Percentiles rank a stretch among this genome's conserved stretches.
Evolutionary conservation across 2,113 vertebrate species (phyloP).

Genomic region (Calyptommatus sinebrachiatus): DNA sequence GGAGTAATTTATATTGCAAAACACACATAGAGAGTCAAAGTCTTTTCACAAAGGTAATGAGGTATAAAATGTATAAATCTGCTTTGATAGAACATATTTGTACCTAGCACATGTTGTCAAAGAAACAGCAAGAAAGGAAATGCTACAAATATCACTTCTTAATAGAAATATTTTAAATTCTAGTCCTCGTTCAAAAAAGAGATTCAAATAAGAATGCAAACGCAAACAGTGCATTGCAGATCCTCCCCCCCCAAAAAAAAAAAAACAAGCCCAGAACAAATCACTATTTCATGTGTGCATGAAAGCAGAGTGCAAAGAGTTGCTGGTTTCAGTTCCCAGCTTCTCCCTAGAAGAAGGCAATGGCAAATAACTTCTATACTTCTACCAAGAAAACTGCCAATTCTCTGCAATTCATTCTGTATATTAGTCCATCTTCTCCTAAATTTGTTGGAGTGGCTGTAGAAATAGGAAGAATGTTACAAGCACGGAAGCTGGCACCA

Average conservation of each 20-base stretch:
- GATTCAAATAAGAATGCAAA: background rate
- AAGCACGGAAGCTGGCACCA: too few relatives aligned
- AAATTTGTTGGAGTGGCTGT: too few relatives aligned
- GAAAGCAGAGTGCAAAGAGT: too few relatives aligned
- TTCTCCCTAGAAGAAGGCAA: too few relatives aligned
- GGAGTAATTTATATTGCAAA: constrained; percentile 7
- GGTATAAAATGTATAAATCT: background rate
- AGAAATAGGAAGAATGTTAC: too few relatives aligned
- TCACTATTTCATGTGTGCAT: background rate
- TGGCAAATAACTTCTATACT: too few relatives aligned
- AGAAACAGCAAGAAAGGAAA: background rate
- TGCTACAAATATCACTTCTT: background rate
- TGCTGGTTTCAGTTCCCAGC: too few relatives aligned
- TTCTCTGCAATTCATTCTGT: too few relatives aligned
- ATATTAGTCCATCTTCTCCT: too few relatives aligned
- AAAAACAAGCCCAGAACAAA: too few relatives aligned
- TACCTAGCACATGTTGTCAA: background rate
- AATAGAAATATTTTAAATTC: background rate
- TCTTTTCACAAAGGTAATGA: constrained; percentile 6
- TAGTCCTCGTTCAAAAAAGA: background rate
- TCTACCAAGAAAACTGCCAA: too few relatives aligned
- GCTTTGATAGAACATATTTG: background rate
- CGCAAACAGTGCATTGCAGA: background rate
- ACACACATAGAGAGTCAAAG: background rate
- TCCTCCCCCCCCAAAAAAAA: background rate